Conservation (phyloP, 2,888 invertebrate genomes). For the Pachliopta kotzebuea region DNA sequence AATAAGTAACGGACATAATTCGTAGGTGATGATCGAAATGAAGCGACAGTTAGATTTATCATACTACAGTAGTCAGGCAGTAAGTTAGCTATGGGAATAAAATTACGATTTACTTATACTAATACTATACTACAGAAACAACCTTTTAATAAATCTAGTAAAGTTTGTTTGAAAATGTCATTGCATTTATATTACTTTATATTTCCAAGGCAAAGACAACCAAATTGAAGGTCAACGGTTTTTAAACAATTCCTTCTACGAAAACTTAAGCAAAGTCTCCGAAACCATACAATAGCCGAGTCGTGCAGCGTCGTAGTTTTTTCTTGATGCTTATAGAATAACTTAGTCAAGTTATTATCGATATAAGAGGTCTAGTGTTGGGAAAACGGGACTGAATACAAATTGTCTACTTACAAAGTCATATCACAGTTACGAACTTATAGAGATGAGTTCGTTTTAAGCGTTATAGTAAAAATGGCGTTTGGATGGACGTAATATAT, state of each 20-base stretch:
- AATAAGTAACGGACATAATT: neutral
- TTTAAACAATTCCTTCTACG: too few relatives aligned
- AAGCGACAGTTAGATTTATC: neutral
- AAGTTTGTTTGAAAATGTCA: slow-evolving; percentile 17
- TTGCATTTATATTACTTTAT: slow-evolving; percentile 10
- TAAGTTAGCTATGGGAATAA: slow-evolving; percentile 13
- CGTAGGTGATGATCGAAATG: neutral
- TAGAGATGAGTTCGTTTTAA: neutral
- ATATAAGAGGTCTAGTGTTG: slow-evolving; percentile 33
- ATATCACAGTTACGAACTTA: slow-evolving; percentile 20
- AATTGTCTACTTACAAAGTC: slow-evolving; percentile 46
- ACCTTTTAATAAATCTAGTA: slow-evolving; percentile 19
- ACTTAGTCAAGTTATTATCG: slow-evolving; percentile 49
- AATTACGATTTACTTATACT: slow-evolving; percentile 9
- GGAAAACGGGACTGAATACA: slow-evolving; percentile 57
- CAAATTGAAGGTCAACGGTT: too few relatives aligned
- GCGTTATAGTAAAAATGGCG: neutral
- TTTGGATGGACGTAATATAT: too few relatives aligned
- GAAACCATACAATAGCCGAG: too few relatives aligned
- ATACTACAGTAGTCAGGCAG: neutral
- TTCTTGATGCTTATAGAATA: slow-evolving; percentile 33
- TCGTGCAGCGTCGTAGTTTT: too few relatives aligned
- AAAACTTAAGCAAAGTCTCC: too few relatives aligned
- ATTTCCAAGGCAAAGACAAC: too few relatives aligned
- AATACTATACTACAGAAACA: slow-evolving; percentile 11